Conservation (phyloP, 2,888 invertebrate genomes). For the Schizaphis graminum region DNA sequence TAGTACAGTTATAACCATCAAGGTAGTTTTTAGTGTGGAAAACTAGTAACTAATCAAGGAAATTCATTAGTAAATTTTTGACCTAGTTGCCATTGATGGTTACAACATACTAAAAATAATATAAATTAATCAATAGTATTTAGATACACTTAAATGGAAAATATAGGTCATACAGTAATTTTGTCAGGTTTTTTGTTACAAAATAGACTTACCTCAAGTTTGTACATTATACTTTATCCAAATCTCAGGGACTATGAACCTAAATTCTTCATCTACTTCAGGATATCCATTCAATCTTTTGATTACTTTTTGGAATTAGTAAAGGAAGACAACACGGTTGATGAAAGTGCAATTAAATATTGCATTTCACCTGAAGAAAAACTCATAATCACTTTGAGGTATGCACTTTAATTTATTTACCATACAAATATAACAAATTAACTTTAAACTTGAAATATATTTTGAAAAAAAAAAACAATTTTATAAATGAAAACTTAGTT, state of each 20-base stretch:
- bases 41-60: not conserved
- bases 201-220: conserved; percentile 24
- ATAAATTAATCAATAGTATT: not conserved
- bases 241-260: not conserved
- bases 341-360: conserved; percentile 32
- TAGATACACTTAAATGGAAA: no score
- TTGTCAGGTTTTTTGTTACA: not conserved
- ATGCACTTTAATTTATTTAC: conserved; percentile 18
- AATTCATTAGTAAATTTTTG: no score
- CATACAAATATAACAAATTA: no score
- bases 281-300: conserved; percentile 16
- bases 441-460: conserved; percentile 39
- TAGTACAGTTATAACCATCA: not conserved
- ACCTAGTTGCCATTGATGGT: not conserved
- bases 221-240: conserved; percentile 13
- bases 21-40: not conserved
- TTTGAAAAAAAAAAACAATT: not conserved
- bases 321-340: not conserved
- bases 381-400: conserved; percentile 34
- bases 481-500: no score
- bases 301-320: conserved; percentile 16
- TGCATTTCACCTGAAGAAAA: conserved; percentile 28
- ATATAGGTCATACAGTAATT: no score
- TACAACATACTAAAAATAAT: not conserved
- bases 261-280: conserved; percentile 17